Conservation (phyloP, 2,888 invertebrate genomes). For the Agrotis exclamationis region DNA sequence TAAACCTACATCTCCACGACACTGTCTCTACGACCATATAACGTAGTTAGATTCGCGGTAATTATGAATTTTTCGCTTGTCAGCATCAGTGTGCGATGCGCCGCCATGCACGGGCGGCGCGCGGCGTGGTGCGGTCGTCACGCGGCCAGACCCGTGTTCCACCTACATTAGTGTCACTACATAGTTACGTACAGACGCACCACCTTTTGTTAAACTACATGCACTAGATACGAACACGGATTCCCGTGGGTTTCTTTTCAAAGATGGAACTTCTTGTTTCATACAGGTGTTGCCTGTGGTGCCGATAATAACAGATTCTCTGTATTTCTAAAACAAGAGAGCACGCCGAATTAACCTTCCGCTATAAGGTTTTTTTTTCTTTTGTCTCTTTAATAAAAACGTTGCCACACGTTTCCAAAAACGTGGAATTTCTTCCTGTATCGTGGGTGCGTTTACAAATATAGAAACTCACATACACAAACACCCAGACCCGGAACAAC, state of each 20-base stretch:
- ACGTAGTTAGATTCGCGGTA: background rate
- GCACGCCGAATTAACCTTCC: slow-evolving; percentile 6
- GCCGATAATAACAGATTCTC: too few relatives aligned
- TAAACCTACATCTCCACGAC: background rate
- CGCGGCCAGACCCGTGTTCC: slow-evolving; percentile 38
- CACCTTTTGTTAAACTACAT: slow-evolving; percentile 13
- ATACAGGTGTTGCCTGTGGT: too few relatives aligned
- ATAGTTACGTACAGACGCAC: background rate
- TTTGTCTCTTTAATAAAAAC: too few relatives aligned
- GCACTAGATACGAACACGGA: slow-evolving; percentile 3
- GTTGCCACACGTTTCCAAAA: too few relatives aligned
- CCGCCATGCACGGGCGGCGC: slow-evolving; percentile 12
- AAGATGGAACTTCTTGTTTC: background rate
- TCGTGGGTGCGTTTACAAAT: too few relatives aligned
- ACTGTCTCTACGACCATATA: slow-evolving; percentile 11
- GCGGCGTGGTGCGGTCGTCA: slow-evolving; percentile 18
- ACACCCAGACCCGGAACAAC: too few relatives aligned
- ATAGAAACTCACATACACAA: too few relatives aligned
- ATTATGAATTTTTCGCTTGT: slow-evolving; percentile 61
- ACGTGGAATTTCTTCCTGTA: too few relatives aligned
- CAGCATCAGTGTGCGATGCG: slow-evolving; percentile 31
- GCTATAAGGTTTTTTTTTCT: too few relatives aligned
- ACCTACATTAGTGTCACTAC: slow-evolving; percentile 1
- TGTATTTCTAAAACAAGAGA: background rate
- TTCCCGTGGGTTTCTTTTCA: background rate